Evolutionary conservation across 1,140 invertebrate species (phyloP).

Genomic region (Lutraria rhynchaena): DNA sequence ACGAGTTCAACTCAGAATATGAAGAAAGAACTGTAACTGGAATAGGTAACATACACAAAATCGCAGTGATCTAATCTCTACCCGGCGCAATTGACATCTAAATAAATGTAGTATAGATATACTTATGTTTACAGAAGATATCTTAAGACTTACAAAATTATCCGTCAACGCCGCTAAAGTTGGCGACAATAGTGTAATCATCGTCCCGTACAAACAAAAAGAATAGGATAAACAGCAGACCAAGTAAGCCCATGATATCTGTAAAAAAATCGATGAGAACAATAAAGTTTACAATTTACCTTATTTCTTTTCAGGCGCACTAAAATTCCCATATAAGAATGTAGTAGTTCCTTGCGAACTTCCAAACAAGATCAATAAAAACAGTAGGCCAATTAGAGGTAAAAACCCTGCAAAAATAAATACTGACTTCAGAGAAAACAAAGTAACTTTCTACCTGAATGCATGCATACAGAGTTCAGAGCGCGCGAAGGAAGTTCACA

Average conservation of each 20-base stretch:
- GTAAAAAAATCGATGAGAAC: conserved; percentile 8
- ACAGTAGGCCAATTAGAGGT: conserved; percentile 27
- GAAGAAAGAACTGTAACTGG: too few species aligned
- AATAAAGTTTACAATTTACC: background rate
- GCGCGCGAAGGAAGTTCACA: too few species aligned
- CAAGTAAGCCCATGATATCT: conserved; percentile 28
- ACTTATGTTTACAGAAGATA: background rate
- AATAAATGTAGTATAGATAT: too few species aligned
- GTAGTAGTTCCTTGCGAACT: background rate
- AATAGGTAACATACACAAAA: too few species aligned
- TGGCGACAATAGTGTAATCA: conserved; percentile 32
- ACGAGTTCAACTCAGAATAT: too few species aligned
- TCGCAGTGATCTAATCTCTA: too few species aligned
- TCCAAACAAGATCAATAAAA: conserved; percentile 40
- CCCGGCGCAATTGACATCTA: too few species aligned
- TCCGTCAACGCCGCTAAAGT: background rate
- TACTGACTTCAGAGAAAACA: background rate
- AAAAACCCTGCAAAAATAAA: conserved; percentile 41
- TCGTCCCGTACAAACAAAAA: conserved; percentile 23
- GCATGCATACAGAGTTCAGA: too few species aligned
- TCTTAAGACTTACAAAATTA: conserved; percentile 13
- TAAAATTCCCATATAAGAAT: conserved; percentile 16
- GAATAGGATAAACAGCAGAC: conserved; percentile 46
- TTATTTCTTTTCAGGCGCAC: conserved; percentile 1
- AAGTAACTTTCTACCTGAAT: too few species aligned